Conservation (phyloP, 2,797 vertebrate genomes). For the Emys orbicularis region DNA sequence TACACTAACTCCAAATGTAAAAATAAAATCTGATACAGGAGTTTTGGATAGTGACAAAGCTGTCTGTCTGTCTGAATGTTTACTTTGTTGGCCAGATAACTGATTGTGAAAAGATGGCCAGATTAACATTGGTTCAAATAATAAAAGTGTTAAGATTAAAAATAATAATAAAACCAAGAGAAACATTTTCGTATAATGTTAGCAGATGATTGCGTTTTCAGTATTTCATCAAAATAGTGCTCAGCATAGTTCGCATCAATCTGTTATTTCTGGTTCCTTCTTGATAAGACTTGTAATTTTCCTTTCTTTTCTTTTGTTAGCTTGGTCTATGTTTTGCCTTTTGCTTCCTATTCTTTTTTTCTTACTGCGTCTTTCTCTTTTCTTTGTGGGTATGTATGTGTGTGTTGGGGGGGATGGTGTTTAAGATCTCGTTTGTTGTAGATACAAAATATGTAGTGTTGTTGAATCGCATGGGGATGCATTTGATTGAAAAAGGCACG, state of each 20-base stretch:
- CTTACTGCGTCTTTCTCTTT: slow-evolving; percentile 48
- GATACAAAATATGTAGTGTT: slow-evolving; percentile 82
- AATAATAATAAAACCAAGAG: slow-evolving; percentile 11
- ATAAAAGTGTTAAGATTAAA: background rate
- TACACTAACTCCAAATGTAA: background rate
- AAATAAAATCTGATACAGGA: background rate
- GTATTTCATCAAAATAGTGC: slow-evolving; percentile 20
- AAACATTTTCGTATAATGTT: background rate
- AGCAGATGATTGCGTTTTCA: slow-evolving; percentile 36
- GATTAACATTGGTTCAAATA: background rate
- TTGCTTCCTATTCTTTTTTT: slow-evolving; percentile 45
- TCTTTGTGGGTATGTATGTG: slow-evolving; percentile 80
- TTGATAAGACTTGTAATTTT: slow-evolving; percentile 44
- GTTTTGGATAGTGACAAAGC: background rate
- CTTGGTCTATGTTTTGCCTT: slow-evolving; percentile 43
- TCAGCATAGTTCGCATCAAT: slow-evolving; percentile 15
- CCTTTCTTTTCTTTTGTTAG: slow-evolving; percentile 56
- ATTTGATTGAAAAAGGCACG: slow-evolving; percentile 79
- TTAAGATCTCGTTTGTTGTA: slow-evolving; percentile 83
- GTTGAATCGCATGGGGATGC: slow-evolving; percentile 82
- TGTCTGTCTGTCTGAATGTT: background rate
- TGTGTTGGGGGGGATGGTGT: slow-evolving; percentile 62
- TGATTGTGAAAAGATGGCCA: background rate
- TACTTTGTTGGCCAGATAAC: background rate
- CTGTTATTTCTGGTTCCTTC: slow-evolving; percentile 40